A percentile compares a stretch with the other conserved stretches of the same genome.
Conservation (phyloP, 2,888 invertebrate species). For the Heliconius sara region DNA sequence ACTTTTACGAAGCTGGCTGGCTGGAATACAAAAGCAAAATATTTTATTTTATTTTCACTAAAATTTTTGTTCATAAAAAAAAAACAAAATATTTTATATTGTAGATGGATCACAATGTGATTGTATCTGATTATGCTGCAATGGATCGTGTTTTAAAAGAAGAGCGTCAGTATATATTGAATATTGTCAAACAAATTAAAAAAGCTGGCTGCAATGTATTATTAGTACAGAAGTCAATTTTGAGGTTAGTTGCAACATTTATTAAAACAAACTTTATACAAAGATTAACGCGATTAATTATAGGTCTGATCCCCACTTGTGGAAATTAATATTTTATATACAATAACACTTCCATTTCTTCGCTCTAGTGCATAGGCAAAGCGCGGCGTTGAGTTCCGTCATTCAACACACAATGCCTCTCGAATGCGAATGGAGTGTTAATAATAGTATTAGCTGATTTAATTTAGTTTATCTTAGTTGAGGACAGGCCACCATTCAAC, state of each 20-base stretch:
- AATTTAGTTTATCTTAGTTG: too few species aligned
- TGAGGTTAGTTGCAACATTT: slow-evolving; percentile 81
- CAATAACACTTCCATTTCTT: too few species aligned
- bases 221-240: slow-evolving; percentile 92
- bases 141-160: slow-evolving; percentile 99
- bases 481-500: too few species aligned
- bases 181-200: slow-evolving; percentile 99
- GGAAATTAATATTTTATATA: too few species aligned
- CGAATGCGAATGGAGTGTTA: too few species aligned
- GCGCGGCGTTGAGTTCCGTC: too few species aligned
- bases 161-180: slow-evolving; percentile 98
- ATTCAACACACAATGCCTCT: too few species aligned
- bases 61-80: neutral
- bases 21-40: neutral
- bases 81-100: neutral
- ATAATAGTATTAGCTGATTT: too few species aligned
- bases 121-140: slow-evolving; percentile 99
- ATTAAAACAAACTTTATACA: neutral
- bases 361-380: too few species aligned
- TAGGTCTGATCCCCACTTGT: too few species aligned
- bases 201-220: slow-evolving; percentile 99
- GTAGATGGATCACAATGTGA: slow-evolving; percentile 96
- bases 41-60: neutral
- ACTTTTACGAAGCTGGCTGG: too few species aligned
- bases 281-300: neutral